Percentiles rank a stretch among this genome's conserved stretches.
phyloP scores from a whole-genome alignment of 2,888 invertebrate species.

The Arge pagana region DNA sequence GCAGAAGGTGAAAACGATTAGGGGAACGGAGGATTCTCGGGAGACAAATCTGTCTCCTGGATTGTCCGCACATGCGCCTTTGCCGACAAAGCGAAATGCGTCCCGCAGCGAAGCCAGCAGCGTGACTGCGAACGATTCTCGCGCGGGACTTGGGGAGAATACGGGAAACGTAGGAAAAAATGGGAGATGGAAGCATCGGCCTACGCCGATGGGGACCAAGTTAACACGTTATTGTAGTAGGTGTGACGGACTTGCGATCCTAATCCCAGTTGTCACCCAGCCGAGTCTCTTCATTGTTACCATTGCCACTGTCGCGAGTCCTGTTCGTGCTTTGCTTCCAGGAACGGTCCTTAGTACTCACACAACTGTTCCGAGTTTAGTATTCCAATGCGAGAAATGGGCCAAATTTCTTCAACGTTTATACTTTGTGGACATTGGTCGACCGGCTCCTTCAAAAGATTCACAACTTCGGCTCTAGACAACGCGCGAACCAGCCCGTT shows the following conservation, averaged over 20 bases:
- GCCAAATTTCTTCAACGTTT: constrained; percentile 4
- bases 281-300: constrained; percentile 25
- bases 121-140: constrained; percentile 4
- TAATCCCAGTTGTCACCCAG: constrained; percentile 50
- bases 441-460: too few species aligned
- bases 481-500: too few species aligned
- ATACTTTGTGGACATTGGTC: too few species aligned
- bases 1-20: constrained; percentile 36
- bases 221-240: constrained; percentile 51
- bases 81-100: constrained; percentile 52
- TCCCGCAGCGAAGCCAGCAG: constrained; percentile 39
- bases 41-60: constrained; percentile 54
- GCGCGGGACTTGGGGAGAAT: constrained; percentile 10
- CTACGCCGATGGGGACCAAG: constrained; percentile 40
- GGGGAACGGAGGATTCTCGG: constrained; percentile 39
- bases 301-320: not conserved
- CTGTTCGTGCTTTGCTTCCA: constrained; percentile 46
- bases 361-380: not conserved
- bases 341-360: constrained; percentile 43
- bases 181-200: constrained; percentile 1
- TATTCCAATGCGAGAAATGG: constrained; percentile 17
- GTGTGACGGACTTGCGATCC: constrained; percentile 50
- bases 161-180: not conserved
- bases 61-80: constrained; percentile 56
- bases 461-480: too few species aligned